Evolutionary conservation across 2,888 invertebrate genomes (phyloP), one percentile per base, ranked within the genome.

Genomic region (Crocallis elinguaria): DNA sequence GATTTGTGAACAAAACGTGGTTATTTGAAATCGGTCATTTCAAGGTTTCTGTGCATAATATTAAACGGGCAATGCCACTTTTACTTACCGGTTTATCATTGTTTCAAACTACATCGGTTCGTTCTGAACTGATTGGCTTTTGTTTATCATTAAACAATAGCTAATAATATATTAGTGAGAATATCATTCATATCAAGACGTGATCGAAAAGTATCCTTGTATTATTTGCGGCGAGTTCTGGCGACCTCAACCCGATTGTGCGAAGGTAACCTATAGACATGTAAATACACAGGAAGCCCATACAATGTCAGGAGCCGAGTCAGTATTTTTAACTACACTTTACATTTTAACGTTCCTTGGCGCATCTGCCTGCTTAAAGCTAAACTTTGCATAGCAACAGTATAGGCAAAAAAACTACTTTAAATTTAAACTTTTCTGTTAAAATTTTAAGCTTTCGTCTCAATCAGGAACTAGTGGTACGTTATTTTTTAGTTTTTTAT

Each of bases 211-310:
- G 16, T 48, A 53, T 48, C 48, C 48, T 54, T 54, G 53, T 49
- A 43, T 54, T 54, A 68, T 66, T 66, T 70, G 69, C 72, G 67
- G 73, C 71, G 64, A 67, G 71, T 71, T 75, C 73, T 69, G 64
- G 62, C 73, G 87, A 82, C 89, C 89, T 89, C 88, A 87, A 87
- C 87, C 87, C 77, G 86, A 69, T 86, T 86, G 78, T 79, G 75
- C 77, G 88, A 88, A 88, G 88, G 88, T 72, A 83, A 81, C 74
- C 79, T 76, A 86, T 86, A 88, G 83, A 77, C 77, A 87, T 86
- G 86, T 77, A 77, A 65, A 88, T 88, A 87, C 81, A 80, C 88
- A 89, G 88, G 88, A 88, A 89, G 82, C 81, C 67, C 65, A 72
- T 64, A 78, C 88, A 88, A 86, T 88, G 87, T 78, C 86, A 86